Base-by-base conservation (phyloP, 2,888 invertebrate genomes). In the Heliconius hortense region DNA sequence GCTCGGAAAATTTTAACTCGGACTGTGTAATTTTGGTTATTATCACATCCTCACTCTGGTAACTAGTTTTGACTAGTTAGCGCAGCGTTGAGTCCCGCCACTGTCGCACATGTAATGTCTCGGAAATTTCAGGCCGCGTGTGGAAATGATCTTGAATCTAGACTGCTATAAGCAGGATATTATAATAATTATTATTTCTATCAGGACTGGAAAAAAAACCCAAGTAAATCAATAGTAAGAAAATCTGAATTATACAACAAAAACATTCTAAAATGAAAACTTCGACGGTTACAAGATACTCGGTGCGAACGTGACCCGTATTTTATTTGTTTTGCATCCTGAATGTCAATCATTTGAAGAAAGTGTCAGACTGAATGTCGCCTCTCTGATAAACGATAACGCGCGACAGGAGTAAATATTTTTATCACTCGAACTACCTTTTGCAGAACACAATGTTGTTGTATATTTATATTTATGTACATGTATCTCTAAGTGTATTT, bases 291-390 rank as follows among this genome's bases (percentile, higher is more conserved):
- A 64, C 64, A 11, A 35, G 35, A 5, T 24, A 66, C 64, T 39
- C 0, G n/a, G n/a, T 35, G n/a, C n/a, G 13, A 18, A 68, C 53
- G 69, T 56, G 69, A 69, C 69, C 53, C n/a, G 69, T 66, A 31
- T 69, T 69, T 69, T 69, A 69, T 69, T 53, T 69, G 69, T 8
- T 69, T 56, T 28, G 69, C 31, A 69, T 69, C 69, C 69, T 69
- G 69, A 69, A 69, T 69, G 53, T 69, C 69, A 69, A 69, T 69
- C 69, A 53, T 31, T 31, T n/a, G 31, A 69, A 56, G 69, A 69
- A 69, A 56, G 69, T 69, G 69, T 69, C 69, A 56, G 69, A 69
- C 69, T 2, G 53, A 69, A 69, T 69, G 69, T 69, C 69, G 69
- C 69, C 69, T 53, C 31, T 31, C 69, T 69, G 69, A 69, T 69